Base-by-base conservation (phyloP, 1,140 invertebrate genomes). In the Elymnias hypermnestra region DNA sequence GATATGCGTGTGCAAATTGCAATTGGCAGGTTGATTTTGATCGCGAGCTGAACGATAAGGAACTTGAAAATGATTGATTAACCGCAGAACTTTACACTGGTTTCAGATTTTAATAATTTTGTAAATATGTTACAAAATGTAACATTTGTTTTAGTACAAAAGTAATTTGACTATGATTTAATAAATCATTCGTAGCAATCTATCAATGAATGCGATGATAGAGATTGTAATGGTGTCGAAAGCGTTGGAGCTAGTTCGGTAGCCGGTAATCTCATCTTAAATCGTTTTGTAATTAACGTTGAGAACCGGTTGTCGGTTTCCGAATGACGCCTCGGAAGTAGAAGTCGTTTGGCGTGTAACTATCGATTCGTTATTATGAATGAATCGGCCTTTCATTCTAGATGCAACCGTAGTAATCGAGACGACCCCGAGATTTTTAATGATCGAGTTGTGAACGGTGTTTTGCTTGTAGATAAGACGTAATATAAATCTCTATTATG, bases 271-370 rank as follows among this genome's bases (percentile, higher is more conserved):
- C 63, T 68, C 63, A 69, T 79, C 70, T 68, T 69, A 70, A 69
- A 75, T 71, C 63, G 54, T 51, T 74, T 77, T 68, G 66, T 84
- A 82, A 84, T 81, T 79, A 76, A 75, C 66, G 66, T 63, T 54
- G 45, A 22, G 37, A 62, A 81, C 76, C 75, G 77, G 81, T 81
- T 71, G 52, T 53, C 37, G 57, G 53, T 57, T 57, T 70, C 63
- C 55, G 54, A 68, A 56, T 61, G 59, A 70, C 60, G 63, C 48
- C 50, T 72, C 61, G 57, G 72, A 74, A 71, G 70, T 66, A 57
- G 69, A 57, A 68, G 61, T 68, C 61, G 57, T 44, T 37, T 52
- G 38, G 39, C 33, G 37, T 23, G 50, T 53, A 57, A 52, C 61
- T 64, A 67, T 63, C 56, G 51, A 72, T 61, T 78, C 69, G 72